Percentiles rank a stretch among this genome's conserved stretches.
Conservation (phyloP, 2,113 vertebrate species). For the Mesoclemmys tuberculata region DNA sequence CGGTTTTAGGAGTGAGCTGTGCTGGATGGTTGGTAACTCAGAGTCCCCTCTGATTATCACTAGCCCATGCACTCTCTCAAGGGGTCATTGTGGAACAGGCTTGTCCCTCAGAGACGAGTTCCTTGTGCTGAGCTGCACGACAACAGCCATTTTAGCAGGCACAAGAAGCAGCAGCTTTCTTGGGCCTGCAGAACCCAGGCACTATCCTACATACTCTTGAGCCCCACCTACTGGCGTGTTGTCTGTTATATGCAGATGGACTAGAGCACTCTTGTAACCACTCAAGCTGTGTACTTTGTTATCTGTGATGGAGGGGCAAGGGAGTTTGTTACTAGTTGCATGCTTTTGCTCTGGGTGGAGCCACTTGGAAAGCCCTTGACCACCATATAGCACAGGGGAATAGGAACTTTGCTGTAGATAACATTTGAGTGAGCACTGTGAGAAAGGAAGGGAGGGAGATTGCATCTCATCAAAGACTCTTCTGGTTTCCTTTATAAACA, state of each 20-base stretch:
- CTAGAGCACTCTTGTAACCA: conserved; percentile 53
- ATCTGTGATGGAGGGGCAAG: not conserved
- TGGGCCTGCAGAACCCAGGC: conserved; percentile 56
- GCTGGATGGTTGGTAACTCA: not conserved
- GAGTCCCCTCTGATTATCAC: conserved; percentile 18
- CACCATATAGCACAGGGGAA: not conserved
- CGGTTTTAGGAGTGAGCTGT: not conserved
- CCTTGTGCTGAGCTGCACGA: conserved; percentile 45
- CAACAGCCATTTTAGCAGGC: conserved; percentile 62
- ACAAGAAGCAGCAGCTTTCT: conserved; percentile 51
- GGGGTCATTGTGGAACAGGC: conserved; percentile 46
- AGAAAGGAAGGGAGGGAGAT: conserved; percentile 60
- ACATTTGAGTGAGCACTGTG: not conserved
- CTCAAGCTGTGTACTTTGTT: conserved; percentile 29
- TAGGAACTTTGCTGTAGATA: not conserved
- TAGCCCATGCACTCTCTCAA: not conserved
- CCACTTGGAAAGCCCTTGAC: not conserved
- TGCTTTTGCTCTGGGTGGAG: not conserved
- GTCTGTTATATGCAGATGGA: conserved; percentile 36
- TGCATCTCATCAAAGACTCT: conserved; percentile 51
- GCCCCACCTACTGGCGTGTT: not conserved
- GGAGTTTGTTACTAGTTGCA: not conserved
- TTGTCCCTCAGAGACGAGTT: conserved; percentile 63
- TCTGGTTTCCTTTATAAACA: conserved; percentile 57
- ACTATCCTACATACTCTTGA: conserved; percentile 43